phyloP scores from a whole-genome alignment of 2,797 vertebrate species.

The Amblyraja radiata region DNA sequence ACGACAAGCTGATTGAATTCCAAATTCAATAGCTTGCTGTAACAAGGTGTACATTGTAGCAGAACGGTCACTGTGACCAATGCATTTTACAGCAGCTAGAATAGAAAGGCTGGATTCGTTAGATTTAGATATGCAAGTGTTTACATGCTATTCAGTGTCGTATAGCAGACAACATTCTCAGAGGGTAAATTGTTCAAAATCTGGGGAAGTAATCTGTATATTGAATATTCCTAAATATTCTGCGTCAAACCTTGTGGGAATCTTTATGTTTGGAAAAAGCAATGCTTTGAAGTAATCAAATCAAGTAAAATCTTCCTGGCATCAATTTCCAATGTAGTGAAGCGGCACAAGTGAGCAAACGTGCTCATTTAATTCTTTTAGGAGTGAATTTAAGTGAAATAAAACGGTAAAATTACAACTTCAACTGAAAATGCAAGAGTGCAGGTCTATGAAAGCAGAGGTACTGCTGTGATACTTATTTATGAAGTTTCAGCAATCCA shows the following conservation, averaged over 20 bases:
- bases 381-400: not conserved
- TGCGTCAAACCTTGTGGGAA: not conserved
- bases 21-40: not conserved
- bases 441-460: too few species aligned
- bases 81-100: not conserved
- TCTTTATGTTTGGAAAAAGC: not conserved
- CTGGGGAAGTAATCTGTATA: not conserved
- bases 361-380: not conserved
- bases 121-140: not conserved
- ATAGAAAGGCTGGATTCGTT: slow-evolving; percentile 5
- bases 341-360: not conserved
- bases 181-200: not conserved
- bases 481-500: not conserved
- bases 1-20: slow-evolving; percentile 3
- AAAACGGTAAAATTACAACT: too few species aligned
- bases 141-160: not conserved
- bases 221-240: not conserved
- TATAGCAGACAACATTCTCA: not conserved
- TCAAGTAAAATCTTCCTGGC: not conserved
- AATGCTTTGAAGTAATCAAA: not conserved
- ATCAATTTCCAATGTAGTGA: not conserved
- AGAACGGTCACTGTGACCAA: slow-evolving; percentile 19
- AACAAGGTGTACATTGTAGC: slow-evolving; percentile 12
- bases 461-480: not conserved
- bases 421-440: too few species aligned